These are phyloP conservation scores for Rhinogobius similis DNA, from an alignment of 2,113 vertebrate genomes.

Conservation along the genomic window DNA sequence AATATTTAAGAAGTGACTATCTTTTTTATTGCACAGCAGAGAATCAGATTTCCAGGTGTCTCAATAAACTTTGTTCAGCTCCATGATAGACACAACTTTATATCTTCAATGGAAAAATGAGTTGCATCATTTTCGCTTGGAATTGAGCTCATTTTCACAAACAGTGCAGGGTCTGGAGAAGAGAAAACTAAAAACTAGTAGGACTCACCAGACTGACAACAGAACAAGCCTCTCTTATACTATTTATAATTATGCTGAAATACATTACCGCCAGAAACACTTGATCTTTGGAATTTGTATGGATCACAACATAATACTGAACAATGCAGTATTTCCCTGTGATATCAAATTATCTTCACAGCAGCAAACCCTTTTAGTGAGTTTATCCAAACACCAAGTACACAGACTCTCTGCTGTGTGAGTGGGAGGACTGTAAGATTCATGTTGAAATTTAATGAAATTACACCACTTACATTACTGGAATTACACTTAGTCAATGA, in stretches of 20 bases:
- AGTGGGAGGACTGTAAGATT: neutral
- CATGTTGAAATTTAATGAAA: neutral
- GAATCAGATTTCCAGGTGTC: neutral
- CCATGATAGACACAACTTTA: neutral
- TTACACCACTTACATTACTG: neutral
- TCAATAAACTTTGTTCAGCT: neutral
- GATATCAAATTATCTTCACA: neutral
- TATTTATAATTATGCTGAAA: neutral
- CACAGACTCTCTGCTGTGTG: neutral
- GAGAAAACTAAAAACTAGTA: neutral
- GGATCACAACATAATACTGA: neutral
- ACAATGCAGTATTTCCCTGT: neutral
- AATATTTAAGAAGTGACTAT: conserved; percentile 2
- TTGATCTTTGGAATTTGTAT: neutral
- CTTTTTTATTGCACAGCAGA: neutral
- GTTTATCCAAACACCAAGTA: neutral
- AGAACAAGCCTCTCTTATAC: neutral
- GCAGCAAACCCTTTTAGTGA: neutral
- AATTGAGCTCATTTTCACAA: neutral
- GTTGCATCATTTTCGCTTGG: neutral
- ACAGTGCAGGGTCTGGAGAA: neutral
- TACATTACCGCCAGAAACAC: neutral
- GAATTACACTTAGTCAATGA: neutral
- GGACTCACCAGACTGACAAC: neutral
- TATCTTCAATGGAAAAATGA: neutral